phyloP scores from a whole-genome alignment of 2,797 vertebrate species.

The Pangasius mekongensis region DNA sequence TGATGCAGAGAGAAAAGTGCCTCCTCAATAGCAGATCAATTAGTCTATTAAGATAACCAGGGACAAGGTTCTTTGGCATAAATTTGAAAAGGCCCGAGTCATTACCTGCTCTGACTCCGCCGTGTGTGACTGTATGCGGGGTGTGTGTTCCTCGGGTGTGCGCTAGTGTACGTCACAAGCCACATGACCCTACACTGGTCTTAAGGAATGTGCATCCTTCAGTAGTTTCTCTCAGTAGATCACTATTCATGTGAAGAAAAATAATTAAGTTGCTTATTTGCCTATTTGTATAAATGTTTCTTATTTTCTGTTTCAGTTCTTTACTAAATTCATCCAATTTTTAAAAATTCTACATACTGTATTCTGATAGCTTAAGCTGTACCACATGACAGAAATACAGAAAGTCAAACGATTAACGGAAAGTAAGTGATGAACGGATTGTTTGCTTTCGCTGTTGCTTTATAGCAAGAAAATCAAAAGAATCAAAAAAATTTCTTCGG shows the following conservation, averaged over 20 bases:
- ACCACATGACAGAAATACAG: background rate
- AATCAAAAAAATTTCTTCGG: background rate
- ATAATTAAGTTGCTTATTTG: background rate
- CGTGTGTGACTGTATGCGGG: background rate
- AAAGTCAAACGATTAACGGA: background rate
- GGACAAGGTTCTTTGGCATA: conserved; percentile 71
- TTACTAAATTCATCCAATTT: background rate
- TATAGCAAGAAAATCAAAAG: background rate
- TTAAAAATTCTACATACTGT: background rate
- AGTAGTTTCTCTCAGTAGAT: background rate
- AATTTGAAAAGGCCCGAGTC: conserved; percentile 54
- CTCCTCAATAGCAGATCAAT: conserved; percentile 82
- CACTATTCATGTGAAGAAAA: background rate
- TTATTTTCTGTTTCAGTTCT: background rate
- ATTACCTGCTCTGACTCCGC: conserved; percentile 49
- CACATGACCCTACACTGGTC: background rate
- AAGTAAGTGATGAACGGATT: background rate
- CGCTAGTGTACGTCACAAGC: background rate
- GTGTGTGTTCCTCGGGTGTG: background rate
- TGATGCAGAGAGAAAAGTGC: conserved; percentile 77
- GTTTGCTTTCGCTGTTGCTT: background rate
- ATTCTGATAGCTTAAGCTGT: background rate
- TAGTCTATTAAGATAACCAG: conserved; percentile 80
- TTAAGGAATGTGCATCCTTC: background rate
- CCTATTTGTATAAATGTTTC: background rate